A percentile compares a stretch with the other conserved stretches of the same genome.
Evolutionary conservation across 1,140 invertebrate species (phyloP).

Genomic region (Hylaeus anthracinus): DNA sequence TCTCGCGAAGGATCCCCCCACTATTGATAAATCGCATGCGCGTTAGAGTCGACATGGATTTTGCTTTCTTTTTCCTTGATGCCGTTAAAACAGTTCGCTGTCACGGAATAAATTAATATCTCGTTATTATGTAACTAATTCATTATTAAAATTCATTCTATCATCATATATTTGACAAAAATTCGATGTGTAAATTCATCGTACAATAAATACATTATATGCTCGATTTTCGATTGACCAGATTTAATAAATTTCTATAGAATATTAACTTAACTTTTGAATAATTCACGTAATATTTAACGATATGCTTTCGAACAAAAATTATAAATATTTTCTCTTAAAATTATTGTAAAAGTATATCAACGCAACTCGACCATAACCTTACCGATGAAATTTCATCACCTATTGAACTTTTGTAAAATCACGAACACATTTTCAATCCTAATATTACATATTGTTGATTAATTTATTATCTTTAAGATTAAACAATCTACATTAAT

Average conservation of each 20-base stretch:
- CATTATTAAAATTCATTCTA: background rate
- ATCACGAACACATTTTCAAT: background rate
- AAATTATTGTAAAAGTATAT: background rate
- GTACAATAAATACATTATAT: background rate
- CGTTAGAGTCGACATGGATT: constrained; percentile 24
- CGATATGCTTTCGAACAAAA: background rate
- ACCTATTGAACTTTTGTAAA: background rate
- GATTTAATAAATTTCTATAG: background rate
- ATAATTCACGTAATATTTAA: no score
- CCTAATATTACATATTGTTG: background rate
- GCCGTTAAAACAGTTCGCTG: background rate
- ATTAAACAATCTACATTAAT: background rate
- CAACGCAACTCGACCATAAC: background rate
- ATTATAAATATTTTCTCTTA: background rate
- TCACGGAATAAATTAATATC: constrained; percentile 10
- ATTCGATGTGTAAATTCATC: background rate
- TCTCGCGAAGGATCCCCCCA: constrained; percentile 37
- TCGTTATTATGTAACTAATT: background rate
- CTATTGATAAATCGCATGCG: constrained; percentile 42
- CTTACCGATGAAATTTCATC: background rate
- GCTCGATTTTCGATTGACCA: background rate
- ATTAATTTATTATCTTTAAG: background rate
- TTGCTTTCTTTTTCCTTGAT: background rate
- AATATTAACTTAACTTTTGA: background rate
- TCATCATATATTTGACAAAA: background rate